Conservation (phyloP, 2,113 vertebrate species). For the Brachypteracias leptosomus region DNA sequence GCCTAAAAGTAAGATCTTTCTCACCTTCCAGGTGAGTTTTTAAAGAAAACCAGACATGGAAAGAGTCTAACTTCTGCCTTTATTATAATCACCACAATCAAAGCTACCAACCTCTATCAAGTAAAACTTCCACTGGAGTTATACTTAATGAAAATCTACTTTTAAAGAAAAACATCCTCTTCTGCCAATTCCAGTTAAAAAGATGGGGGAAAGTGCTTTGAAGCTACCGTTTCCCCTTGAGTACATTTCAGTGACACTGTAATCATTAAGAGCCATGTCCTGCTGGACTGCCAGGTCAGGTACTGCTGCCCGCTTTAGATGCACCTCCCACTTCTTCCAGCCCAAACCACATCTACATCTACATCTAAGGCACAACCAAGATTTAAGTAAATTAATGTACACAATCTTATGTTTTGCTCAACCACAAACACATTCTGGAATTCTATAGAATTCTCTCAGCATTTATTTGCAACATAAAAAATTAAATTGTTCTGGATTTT, state of each 20-base stretch:
- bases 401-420: not conserved
- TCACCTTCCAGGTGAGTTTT: not conserved
- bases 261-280: not conserved
- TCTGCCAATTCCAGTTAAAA: not conserved
- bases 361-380: not conserved
- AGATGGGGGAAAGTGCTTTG: accelerated
- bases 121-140: not conserved
- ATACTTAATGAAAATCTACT: not conserved
- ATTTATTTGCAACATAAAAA: not conserved
- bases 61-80: not conserved
- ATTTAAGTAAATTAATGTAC: not conserved
- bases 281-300: not conserved
- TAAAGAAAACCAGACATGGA: not conserved
- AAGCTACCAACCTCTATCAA: not conserved
- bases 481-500: not conserved
- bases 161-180: not conserved
- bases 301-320: not conserved
- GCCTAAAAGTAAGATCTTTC: no score
- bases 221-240: not conserved
- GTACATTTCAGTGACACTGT: not conserved
- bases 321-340: not conserved
- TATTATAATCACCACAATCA: not conserved
- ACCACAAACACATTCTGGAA: not conserved
- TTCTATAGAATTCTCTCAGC: not conserved
- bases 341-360: not conserved